Percentiles rank a stretch among this genome's conserved stretches.
Conservation (phyloP, 2,888 invertebrate species). For the Baccha elongata region DNA sequence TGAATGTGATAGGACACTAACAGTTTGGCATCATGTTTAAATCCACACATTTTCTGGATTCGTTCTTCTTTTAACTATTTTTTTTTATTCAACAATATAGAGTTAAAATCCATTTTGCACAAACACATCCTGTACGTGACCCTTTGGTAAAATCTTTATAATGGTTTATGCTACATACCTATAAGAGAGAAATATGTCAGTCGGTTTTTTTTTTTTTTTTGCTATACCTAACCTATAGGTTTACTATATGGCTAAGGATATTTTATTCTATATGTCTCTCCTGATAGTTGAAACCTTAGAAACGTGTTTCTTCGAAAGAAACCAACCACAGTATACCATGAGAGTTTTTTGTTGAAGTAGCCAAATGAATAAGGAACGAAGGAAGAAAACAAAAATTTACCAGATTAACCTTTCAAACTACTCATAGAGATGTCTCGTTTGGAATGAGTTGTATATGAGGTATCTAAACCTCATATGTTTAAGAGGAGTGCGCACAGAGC, state of each 20-base stretch:
- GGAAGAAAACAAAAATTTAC: slow-evolving; percentile 15
- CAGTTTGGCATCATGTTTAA: slow-evolving; percentile 58
- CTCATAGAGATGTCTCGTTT: slow-evolving; percentile 40
- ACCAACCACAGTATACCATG: slow-evolving; percentile 37
- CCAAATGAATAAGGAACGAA: slow-evolving; percentile 46
- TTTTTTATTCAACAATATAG: slow-evolving; percentile 2
- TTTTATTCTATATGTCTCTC: slow-evolving; percentile 1
- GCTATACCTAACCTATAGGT: no score
- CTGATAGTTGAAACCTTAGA: slow-evolving; percentile 68
- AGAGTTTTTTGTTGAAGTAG: slow-evolving; percentile 56
- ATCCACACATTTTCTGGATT: slow-evolving; percentile 55
- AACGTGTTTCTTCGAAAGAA: slow-evolving; percentile 62
- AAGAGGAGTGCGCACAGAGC: slow-evolving; percentile 41
- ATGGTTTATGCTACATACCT: slow-evolving; percentile 29
- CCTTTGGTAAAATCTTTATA: slow-evolving; percentile 67
- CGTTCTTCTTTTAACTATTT: slow-evolving; percentile 2
- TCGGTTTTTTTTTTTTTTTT: no score
- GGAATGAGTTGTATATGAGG: slow-evolving; percentile 36
- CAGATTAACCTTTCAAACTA: slow-evolving; percentile 73
- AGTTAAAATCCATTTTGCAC: slow-evolving; percentile 65
- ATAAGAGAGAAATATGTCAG: slow-evolving; percentile 69
- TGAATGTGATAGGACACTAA: slow-evolving; percentile 65
- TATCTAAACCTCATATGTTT: no score
- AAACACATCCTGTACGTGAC: slow-evolving; percentile 72
- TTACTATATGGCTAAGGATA: slow-evolving; percentile 33